phyloP scores from a whole-genome alignment of 2,888 invertebrate species.

The Rugalucina vietnamica region DNA sequence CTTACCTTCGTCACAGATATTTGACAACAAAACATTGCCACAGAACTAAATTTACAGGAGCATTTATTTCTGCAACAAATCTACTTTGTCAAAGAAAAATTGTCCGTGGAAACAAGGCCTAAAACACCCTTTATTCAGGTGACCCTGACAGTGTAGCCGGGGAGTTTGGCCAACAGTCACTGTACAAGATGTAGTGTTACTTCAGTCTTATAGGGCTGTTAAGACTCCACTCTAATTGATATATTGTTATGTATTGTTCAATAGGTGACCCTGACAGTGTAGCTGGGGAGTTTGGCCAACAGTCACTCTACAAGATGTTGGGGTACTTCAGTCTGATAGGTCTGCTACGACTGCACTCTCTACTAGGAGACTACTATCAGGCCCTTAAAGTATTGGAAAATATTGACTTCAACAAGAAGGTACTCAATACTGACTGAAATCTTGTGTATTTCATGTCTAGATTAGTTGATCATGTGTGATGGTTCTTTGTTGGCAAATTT shows the following conservation, averaged over 20 bases:
- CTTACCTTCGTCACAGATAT: too few species aligned
- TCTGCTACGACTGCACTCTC: conserved; percentile 95
- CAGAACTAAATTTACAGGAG: too few species aligned
- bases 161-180: conserved; percentile 96
- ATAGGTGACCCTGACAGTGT: conserved; percentile 90
- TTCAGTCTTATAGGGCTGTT: conserved; percentile 98
- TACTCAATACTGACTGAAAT: conserved; percentile 71
- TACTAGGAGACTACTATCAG: conserved; percentile 99
- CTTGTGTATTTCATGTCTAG: too few species aligned
- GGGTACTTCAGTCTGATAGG: conserved; percentile 99
- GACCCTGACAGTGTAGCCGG: conserved; percentile 95
- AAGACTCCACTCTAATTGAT: conserved; percentile 98
- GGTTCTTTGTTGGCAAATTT: too few species aligned
- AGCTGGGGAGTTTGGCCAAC: conserved; percentile 97
- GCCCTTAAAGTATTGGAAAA: conserved; percentile 91
- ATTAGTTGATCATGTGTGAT: too few species aligned
- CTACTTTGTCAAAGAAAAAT: too few species aligned
- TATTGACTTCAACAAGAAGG: conserved; percentile 93
- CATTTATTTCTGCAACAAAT: too few species aligned
- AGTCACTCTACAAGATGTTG: conserved; percentile 99
- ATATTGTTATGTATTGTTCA: too few species aligned
- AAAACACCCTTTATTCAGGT: too few species aligned
- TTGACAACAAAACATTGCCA: too few species aligned
- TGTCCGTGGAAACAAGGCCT: too few species aligned
- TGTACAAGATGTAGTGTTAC: conserved; percentile 99